Conservation (phyloP, 2,888 invertebrate genomes). For the Julus scandinavius region DNA sequence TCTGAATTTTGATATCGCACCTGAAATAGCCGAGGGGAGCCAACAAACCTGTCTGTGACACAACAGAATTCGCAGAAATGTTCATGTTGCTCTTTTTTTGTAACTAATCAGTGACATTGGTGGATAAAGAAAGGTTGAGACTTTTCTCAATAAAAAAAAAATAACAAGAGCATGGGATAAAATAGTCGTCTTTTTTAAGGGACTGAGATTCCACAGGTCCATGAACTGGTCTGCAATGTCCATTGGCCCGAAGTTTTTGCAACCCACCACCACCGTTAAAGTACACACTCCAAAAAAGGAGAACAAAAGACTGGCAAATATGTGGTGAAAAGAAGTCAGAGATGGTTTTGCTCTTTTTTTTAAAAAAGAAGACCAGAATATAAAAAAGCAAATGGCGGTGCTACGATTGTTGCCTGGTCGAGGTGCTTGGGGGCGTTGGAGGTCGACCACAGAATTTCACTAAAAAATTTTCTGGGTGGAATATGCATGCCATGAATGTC, state of each 20-base stretch:
- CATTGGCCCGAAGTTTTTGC: conserved; percentile 20
- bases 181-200: background rate
- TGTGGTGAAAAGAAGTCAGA: background rate
- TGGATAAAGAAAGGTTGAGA: conserved; percentile 4
- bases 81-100: background rate
- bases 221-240: background rate
- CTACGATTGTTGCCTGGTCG: background rate
- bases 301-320: background rate
- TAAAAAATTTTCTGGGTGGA: background rate
- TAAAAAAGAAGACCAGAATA: background rate
- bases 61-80: conserved; percentile 2
- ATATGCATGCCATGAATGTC: conserved; percentile 44
- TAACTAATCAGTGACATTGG: conserved; percentile 2
- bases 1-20: conserved; percentile 38
- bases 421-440: conserved; percentile 42
- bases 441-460: conserved; percentile 17
- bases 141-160: background rate
- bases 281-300: background rate
- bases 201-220: background rate
- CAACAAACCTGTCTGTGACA: conserved; percentile 16
- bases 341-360: background rate
- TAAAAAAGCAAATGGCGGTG: background rate
- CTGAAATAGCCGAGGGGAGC: background rate
- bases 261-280: conserved; percentile 10
- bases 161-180: conserved; percentile 5